Conservation (phyloP, 2,888 invertebrate genomes). For the Taphrorychus bicolor region DNA sequence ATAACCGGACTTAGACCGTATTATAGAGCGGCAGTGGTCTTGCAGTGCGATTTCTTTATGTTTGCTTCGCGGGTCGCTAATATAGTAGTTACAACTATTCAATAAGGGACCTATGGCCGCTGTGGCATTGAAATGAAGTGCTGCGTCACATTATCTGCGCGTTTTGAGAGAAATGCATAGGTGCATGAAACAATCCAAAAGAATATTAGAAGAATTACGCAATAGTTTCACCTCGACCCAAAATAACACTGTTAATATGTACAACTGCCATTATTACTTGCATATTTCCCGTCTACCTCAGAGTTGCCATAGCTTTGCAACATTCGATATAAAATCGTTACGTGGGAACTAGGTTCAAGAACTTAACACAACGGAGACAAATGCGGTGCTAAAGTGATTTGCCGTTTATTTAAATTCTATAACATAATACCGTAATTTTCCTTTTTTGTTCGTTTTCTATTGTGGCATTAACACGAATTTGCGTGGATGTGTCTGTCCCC, state of each 20-base stretch:
- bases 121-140: conserved; percentile 2
- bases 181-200: background rate
- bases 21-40: conserved; percentile 21
- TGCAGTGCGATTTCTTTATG: conserved; percentile 36
- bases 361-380: conserved; percentile 38
- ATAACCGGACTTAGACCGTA: conserved; percentile 36
- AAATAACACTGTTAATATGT: background rate
- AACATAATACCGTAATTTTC: conserved; percentile 36
- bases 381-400: conserved; percentile 40
- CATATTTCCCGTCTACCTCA: background rate
- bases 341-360: conserved; percentile 43
- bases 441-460: conserved; percentile 12
- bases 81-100: conserved; percentile 37
- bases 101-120: conserved; percentile 28
- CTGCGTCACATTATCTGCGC: too few species aligned
- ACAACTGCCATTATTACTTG: background rate
- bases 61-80: conserved; percentile 37
- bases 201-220: background rate
- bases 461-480: background rate
- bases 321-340: conserved; percentile 41
- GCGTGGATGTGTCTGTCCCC: conserved; percentile 1
- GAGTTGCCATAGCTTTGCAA: conserved; percentile 26
- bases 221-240: background rate
- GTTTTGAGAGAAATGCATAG: too few species aligned
- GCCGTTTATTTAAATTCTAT: conserved; percentile 39